Evolutionary conservation across 2,113 vertebrate species (phyloP).

Genomic region (Sus scrofa): DNA sequence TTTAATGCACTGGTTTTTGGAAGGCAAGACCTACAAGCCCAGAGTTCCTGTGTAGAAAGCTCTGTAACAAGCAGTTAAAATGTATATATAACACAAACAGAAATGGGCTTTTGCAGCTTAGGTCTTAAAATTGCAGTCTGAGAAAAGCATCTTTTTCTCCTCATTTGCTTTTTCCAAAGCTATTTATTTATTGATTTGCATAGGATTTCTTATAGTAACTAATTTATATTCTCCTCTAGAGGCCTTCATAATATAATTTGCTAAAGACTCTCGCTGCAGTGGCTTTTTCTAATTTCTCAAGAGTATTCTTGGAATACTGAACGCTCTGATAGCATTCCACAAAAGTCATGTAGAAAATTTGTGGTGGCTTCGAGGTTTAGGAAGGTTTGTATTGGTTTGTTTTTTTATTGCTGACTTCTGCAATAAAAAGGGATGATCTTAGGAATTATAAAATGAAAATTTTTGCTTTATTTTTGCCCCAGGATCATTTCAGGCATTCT

Average conservation of each 20-base stretch:
- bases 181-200: conserved; percentile 12
- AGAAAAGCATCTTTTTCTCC: not conserved
- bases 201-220: not conserved
- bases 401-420: not conserved
- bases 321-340: not conserved
- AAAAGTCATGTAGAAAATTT: not conserved
- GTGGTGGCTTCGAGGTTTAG: not conserved
- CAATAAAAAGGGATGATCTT: not conserved
- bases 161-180: not conserved
- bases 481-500: not conserved
- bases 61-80: not conserved
- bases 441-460: not conserved
- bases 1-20: not conserved
- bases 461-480: not conserved
- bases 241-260: conserved; percentile 19
- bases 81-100: accelerated
- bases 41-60: not conserved
- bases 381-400: not conserved
- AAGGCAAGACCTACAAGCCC: not conserved
- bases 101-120: not conserved
- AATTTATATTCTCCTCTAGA: conserved; percentile 3
- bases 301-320: conserved; percentile 4
- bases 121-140: not conserved
- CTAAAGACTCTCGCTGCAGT: not conserved
- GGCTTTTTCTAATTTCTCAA: not conserved